Base-by-base conservation (phyloP, 1,140 invertebrate species). In the Aphaenogaster floridana region DNA sequence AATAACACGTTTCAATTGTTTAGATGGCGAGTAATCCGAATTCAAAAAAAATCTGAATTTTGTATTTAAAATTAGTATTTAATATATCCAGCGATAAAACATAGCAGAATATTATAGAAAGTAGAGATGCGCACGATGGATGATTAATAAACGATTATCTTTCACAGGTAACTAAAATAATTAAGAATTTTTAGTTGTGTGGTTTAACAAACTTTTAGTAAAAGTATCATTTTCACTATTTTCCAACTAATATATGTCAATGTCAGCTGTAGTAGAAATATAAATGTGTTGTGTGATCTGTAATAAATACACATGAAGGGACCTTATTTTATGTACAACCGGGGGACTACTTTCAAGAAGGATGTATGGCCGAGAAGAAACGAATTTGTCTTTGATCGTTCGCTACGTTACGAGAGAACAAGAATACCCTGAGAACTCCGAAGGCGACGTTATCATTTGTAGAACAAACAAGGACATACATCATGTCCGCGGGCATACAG, bases 381-480 rank as follows among this genome's bases (percentile, higher is more conserved):
- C 80, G 69, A 84, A 84, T 84, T 84, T 84, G 80, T 84, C 80
- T 84, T 76, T 69, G 80, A 84, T 84, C 80, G 80, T 84, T 45
- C 80, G 69, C 80, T 39, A 59, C 69, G 69, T 74, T 71, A 84
- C 28, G 52, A 59, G 54, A 64, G 57, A 45, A 84, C 59, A 72
- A 48, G 57, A 61, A 84, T 21, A n/a, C 34, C 28, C 63, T 13
- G 54, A 71, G 69, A 84, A 61, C 80, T 84, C 54, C 42, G 42
- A 63, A 76, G 80, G 69, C 69, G 80, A 84, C 80, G 80, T 84
- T 84, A 84, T 84, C 92, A 91, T 84, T 88, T 87, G 89, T 83
- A 87, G 91, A 93, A 93, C 92, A 93, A 94, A 93, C 91, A 93
- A 94, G 90, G 64, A 86, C 86, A 92, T 93, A 90, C 90, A 92